Conservation (phyloP, 2,113 vertebrate species). For the Cyrtonyx montezumae region DNA sequence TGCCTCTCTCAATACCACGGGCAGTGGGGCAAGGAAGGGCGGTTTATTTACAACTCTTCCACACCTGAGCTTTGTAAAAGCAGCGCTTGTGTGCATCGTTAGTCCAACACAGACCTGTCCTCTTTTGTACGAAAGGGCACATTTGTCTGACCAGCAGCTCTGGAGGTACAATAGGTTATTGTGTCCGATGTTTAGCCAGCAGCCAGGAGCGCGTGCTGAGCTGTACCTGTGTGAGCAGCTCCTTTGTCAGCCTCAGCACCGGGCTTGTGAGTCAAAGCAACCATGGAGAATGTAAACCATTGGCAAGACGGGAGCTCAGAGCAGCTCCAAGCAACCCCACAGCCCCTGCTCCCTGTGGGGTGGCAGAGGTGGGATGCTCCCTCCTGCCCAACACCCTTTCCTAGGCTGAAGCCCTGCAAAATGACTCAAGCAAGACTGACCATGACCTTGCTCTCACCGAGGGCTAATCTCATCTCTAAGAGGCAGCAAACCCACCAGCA, state of each 20-base stretch:
- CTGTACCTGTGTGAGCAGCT: not conserved
- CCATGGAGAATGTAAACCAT: rapidly evolving
- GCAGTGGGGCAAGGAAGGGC: not conserved
- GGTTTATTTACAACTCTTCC: not conserved
- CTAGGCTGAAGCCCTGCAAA: not conserved
- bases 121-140: not conserved
- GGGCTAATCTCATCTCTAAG: not conserved
- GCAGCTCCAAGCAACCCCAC: not conserved
- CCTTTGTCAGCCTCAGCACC: not conserved
- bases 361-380: conserved; percentile 46
- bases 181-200: not conserved
- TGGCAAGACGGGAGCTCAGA: rapidly evolving
- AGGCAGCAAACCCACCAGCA: not conserved
- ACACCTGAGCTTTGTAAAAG: not conserved
- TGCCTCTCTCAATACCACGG: not conserved
- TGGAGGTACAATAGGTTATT: not conserved
- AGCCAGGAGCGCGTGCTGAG: not conserved
- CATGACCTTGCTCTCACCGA: not conserved
- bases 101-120: not conserved
- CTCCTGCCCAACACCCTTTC: not conserved
- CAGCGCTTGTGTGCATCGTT: not conserved
- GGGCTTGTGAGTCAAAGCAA: not conserved
- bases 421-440: not conserved
- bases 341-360: not conserved
- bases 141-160: not conserved